Percentiles rank a stretch among this genome's conserved stretches.
Evolutionary conservation across 2,888 invertebrate genomes (phyloP).

Genomic region (Phrixothrix hirtus): DNA sequence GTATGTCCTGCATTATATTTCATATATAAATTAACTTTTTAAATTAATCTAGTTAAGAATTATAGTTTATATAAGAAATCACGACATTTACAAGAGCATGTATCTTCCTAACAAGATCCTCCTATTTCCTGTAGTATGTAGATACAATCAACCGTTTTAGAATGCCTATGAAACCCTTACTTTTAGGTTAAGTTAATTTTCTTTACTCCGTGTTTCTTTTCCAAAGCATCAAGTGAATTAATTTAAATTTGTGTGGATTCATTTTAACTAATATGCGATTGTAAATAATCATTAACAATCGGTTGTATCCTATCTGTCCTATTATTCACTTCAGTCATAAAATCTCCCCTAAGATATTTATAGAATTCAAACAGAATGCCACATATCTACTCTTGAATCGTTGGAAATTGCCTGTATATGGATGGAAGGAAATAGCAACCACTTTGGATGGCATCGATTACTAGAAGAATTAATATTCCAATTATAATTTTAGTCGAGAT

Average conservation of each 20-base stretch:
- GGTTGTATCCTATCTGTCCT: slow-evolving; percentile 20
- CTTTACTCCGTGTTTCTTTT: slow-evolving; percentile 10
- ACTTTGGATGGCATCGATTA: too few species aligned
- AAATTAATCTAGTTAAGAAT: too few species aligned
- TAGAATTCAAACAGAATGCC: slow-evolving; percentile 26
- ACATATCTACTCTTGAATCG: slow-evolving; percentile 27
- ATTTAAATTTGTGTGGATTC: neutral
- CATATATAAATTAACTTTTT: too few species aligned
- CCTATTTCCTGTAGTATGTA: slow-evolving; percentile 39
- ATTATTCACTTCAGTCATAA: slow-evolving; percentile 27
- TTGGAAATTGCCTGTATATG: slow-evolving; percentile 21
- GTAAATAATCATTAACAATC: too few species aligned
- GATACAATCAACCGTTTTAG: slow-evolving; percentile 29
- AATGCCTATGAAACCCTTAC: slow-evolving; percentile 24
- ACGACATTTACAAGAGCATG: slow-evolving; percentile 31
- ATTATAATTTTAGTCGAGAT: too few species aligned
- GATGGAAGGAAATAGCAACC: slow-evolving; percentile 29
- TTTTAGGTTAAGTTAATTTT: slow-evolving; percentile 20
- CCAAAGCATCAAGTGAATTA: neutral
- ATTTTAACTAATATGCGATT: slow-evolving; percentile 10
- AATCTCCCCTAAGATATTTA: slow-evolving; percentile 30
- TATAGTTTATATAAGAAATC: slow-evolving; percentile 25
- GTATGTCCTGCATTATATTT: too few species aligned
- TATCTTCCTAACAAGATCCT: slow-evolving; percentile 39
- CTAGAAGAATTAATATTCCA: too few species aligned